phyloP scores from a whole-genome alignment of 2,113 vertebrate species.

The Siniperca chuatsi region DNA sequence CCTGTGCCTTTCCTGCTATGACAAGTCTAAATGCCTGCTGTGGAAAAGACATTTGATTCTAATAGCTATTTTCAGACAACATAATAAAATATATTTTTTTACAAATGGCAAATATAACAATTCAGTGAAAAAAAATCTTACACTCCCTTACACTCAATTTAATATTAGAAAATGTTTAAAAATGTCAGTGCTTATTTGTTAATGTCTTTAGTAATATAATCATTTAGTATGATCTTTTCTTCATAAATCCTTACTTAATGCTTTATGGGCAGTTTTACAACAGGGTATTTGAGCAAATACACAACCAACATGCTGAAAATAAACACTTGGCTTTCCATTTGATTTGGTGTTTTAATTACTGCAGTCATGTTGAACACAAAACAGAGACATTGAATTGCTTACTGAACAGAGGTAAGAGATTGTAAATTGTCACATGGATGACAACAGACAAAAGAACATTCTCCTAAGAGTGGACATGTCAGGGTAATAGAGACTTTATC shows the following conservation, averaged over 20 bases:
- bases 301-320: not conserved
- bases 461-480: conserved; percentile 12
- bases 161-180: not conserved
- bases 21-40: not conserved
- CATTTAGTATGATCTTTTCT: not conserved
- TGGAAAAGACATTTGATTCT: not conserved
- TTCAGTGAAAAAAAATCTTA: not conserved
- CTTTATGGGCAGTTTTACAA: not conserved
- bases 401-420: conserved; percentile 30
- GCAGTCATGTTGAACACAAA: conserved; percentile 55
- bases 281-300: not conserved
- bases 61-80: not conserved
- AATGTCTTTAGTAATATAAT: not conserved
- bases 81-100: not conserved
- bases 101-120: too few relatives aligned
- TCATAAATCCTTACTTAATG: not conserved
- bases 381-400: conserved; percentile 21
- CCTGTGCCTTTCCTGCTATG: not conserved
- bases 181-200: not conserved
- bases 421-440: conserved; percentile 17
- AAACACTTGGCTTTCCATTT: conserved; percentile 21
- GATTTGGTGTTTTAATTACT: conserved; percentile 69
- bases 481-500: not conserved
- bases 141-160: not conserved
- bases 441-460: conserved; percentile 26